Base-by-base conservation (phyloP, 1,140 invertebrate species). In the Apocrypta bakeri region DNA sequence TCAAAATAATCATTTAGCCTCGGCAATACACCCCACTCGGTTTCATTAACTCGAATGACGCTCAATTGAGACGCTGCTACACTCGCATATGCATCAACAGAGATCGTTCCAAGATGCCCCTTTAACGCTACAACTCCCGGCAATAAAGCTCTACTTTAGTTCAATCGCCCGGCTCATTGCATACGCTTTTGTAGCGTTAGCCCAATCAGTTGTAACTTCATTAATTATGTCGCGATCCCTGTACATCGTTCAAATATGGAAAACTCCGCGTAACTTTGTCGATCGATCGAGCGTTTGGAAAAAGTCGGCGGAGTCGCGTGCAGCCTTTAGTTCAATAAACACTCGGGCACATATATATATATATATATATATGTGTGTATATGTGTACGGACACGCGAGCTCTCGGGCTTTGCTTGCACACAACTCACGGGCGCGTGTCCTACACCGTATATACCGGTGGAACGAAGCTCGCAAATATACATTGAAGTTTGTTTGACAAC, bases 21-120 rank as follows among this genome's bases (percentile, higher is more conserved):
- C 56, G 29, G 25, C 74, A 76, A 76, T 76, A 64, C 29, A 64
- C 27, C 61, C 73, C 61, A 68, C 72, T 81, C 79, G 64, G 63
- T 75, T 75, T 81, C 56, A 81, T 81, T 68, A 81, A 29, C 79
- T 74, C 48, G 79, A 81, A 79, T 74, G 27, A 66, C 17, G 71
- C 42, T 42, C 69, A 75, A 75, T 81, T 81, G 71, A 68, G 79
- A 75, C 21, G 56, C 17, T 56, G 48, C 21, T 9, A 4, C 33
- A 4, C 33, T 37, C 3, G 33, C 33, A 9, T 37, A 37, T 37
- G 33, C 9, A 37, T 48, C 24, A 37, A 9, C 33, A 25, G 31
- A 29, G 17, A 37, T 29, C 48, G 69, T n/a, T 81, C 31, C 71
- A 80, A 80, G 79, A 81, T 56, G 79, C 75, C 79, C 72, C 72